phyloP scores from a whole-genome alignment of 2,797 vertebrate genomes.

The Macropus fuliginosus region DNA sequence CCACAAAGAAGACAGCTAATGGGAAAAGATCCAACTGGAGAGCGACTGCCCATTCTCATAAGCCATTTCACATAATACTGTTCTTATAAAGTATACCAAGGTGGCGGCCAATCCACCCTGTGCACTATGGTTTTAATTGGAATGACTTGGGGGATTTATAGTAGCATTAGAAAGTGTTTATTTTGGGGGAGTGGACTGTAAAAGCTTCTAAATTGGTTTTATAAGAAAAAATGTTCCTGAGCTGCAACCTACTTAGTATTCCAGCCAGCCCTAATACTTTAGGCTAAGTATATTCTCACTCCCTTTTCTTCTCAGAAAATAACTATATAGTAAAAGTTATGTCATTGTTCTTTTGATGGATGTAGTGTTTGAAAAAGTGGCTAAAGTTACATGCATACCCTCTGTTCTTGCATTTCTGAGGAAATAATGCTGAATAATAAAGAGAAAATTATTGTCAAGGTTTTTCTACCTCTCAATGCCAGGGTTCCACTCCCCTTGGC shows the following conservation, averaged over 20 bases:
- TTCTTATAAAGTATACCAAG: constrained; percentile 24
- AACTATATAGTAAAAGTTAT: constrained; percentile 42
- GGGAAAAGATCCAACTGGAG: not conserved
- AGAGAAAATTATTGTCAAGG: constrained; percentile 28
- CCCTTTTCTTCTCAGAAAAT: constrained; percentile 46
- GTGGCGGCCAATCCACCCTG: not conserved
- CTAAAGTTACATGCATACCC: not conserved
- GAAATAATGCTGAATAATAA: constrained; percentile 38
- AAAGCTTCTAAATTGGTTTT: not conserved
- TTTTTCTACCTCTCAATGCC: not conserved
- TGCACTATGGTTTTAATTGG: constrained; percentile 26
- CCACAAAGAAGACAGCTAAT: not conserved
- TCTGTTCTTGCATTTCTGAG: constrained; percentile 39
- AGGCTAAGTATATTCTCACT: not conserved
- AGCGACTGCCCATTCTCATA: not conserved
- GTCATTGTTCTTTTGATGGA: not conserved
- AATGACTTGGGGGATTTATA: constrained; percentile 1
- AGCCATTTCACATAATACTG: constrained; percentile 15
- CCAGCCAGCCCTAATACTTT: constrained; percentile 3
- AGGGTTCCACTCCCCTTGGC: not conserved
- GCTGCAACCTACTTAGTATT: constrained; percentile 1
- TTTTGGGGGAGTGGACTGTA: constrained; percentile 10
- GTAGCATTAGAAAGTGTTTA: not conserved
- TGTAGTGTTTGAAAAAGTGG: constrained; percentile 22
- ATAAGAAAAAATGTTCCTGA: not conserved